phyloP scores from a whole-genome alignment of 2,888 invertebrate genomes.

The Achlya flavicornis region DNA sequence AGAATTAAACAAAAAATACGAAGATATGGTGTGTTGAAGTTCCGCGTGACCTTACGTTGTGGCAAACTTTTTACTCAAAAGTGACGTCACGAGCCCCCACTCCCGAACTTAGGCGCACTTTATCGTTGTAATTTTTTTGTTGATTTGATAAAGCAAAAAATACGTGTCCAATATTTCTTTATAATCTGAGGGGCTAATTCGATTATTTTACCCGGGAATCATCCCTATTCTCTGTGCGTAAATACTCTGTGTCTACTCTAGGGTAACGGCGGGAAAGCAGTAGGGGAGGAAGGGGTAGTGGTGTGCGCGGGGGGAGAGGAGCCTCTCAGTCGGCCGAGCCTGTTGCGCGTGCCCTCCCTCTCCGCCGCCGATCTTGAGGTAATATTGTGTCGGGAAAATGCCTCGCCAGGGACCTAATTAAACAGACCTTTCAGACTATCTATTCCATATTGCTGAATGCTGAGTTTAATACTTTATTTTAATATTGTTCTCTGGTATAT shows the following conservation, averaged over 20 bases:
- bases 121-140: too few relatives aligned
- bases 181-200: too few relatives aligned
- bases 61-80: too few relatives aligned
- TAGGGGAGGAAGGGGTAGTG: conserved; percentile 42
- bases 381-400: conserved; percentile 25
- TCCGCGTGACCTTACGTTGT: too few relatives aligned
- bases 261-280: conserved; percentile 57
- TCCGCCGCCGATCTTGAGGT: conserved; percentile 85
- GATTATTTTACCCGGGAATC: too few relatives aligned
- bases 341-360: conserved; percentile 85
- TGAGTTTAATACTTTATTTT: neutral
- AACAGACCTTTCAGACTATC: neutral
- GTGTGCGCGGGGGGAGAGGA: conserved; percentile 61
- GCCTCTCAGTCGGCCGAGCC: conserved; percentile 80
- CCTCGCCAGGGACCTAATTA: conserved; percentile 1
- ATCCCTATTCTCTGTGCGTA: neutral
- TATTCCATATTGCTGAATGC: neutral
- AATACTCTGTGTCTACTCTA: neutral
- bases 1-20: too few relatives aligned
- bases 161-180: too few relatives aligned
- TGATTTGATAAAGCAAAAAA: too few relatives aligned
- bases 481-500: neutral
- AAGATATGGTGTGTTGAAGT: too few relatives aligned
- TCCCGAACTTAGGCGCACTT: too few relatives aligned
- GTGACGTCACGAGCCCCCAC: too few relatives aligned